Percentiles rank a stretch among this genome's conserved stretches.
These are phyloP conservation scores for Neosalanx taihuensis DNA, from an alignment of 2,797 vertebrate genomes.

Conservation along the genomic window DNA sequence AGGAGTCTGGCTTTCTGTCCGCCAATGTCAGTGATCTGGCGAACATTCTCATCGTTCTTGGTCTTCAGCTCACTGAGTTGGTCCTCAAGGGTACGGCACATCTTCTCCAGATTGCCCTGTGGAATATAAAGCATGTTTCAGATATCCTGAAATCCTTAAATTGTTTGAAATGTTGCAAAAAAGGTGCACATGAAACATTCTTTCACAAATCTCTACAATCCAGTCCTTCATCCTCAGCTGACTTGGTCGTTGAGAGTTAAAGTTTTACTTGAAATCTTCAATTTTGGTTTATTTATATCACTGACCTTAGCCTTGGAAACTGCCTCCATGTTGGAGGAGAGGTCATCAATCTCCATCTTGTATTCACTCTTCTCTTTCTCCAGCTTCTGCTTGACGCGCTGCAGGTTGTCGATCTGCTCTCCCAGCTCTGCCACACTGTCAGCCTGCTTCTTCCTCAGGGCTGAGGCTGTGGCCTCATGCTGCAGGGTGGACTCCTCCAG, in stretches of 20 bases:
- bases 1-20: constrained; percentile 72
- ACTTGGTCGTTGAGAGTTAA: no score
- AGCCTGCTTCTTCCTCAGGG: constrained; percentile 76
- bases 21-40: constrained; percentile 70
- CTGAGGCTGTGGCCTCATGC: constrained; percentile 70
- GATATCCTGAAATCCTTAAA: no score
- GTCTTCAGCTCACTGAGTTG: constrained; percentile 74
- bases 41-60: constrained; percentile 73
- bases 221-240: no score
- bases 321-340: no score
- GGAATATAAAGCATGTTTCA: not conserved
- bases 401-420: constrained; percentile 68
- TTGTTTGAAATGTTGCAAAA: no score
- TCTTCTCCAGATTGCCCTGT: constrained; percentile 78
- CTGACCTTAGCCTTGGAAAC: no score
- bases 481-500: constrained; percentile 80
- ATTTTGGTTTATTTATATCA: no score
- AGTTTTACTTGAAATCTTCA: no score
- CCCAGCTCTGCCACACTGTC: constrained; percentile 76
- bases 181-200: not conserved
- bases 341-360: not conserved
- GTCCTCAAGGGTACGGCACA: constrained; percentile 75
- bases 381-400: constrained; percentile 21
- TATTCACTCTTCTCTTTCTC: constrained; percentile 1
- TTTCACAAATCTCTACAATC: not conserved